phyloP scores from a whole-genome alignment of 2,797 vertebrate genomes.

The Hozukius guyotensis region DNA sequence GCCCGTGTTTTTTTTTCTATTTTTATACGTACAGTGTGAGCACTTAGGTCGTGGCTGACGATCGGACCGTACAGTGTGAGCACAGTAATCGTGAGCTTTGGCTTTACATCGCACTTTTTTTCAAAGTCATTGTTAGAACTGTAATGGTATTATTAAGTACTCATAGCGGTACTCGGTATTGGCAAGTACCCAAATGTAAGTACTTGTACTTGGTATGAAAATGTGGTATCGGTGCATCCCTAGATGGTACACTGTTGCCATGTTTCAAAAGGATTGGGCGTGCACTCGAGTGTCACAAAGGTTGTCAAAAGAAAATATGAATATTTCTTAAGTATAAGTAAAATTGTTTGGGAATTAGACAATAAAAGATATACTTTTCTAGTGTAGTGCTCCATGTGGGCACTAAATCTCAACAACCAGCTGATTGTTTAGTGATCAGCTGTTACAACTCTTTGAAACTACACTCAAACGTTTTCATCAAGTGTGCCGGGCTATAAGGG shows the following conservation, averaged over 20 bases:
- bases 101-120: no score
- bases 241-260: not conserved
- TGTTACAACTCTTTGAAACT: not conserved
- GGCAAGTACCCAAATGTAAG: no score
- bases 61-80: no score
- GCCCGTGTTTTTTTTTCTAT: no score
- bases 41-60: no score
- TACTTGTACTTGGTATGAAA: no score
- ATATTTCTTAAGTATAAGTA: not conserved
- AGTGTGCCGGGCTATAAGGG: not conserved
- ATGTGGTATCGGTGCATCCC: no score
- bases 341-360: not conserved
- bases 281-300: not conserved
- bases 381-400: not conserved
- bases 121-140: no score
- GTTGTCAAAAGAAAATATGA: not conserved
- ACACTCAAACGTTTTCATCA: not conserved
- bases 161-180: accelerated
- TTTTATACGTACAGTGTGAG: no score
- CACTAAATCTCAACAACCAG: not conserved
- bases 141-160: no score
- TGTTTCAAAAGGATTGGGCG: not conserved
- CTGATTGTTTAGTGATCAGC: not conserved
- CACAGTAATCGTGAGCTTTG: no score
- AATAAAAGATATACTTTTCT: not conserved